Conservation (phyloP, 2,113 vertebrate genomes). For the Engystomops pustulosus region DNA sequence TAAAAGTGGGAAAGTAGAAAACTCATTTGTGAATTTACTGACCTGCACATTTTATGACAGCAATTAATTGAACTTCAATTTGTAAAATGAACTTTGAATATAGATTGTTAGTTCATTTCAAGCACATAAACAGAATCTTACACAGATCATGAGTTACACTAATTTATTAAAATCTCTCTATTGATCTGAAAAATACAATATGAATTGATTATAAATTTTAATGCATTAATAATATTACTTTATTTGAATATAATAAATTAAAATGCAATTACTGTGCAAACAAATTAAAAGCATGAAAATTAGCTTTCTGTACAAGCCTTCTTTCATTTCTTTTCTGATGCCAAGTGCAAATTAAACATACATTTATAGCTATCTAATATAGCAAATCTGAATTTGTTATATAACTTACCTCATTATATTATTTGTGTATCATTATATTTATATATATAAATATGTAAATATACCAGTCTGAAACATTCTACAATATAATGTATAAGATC, state of each 20-base stretch:
- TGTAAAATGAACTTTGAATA: slow-evolving; percentile 16
- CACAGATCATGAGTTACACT: not conserved
- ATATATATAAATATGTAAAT: too few relatives aligned
- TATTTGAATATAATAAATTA: too few relatives aligned
- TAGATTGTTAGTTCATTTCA: slow-evolving; percentile 29
- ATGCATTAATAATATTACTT: too few relatives aligned
- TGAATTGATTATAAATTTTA: not conserved
- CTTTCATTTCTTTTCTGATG: too few relatives aligned
- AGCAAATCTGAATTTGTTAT: too few relatives aligned
- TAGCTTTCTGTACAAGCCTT: not conserved
- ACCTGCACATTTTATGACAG: slow-evolving; percentile 7
- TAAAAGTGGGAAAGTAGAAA: not conserved
- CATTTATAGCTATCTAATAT: too few relatives aligned
- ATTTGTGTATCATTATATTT: too few relatives aligned
- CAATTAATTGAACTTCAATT: slow-evolving; percentile 25
- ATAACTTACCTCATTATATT: too few relatives aligned
- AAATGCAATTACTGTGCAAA: not conserved
- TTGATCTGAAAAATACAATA: slow-evolving; percentile 1
- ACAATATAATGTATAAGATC: too few relatives aligned
- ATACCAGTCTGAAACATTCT: too few relatives aligned
- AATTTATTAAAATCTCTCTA: slow-evolving; percentile 9
- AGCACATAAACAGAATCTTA: slow-evolving; percentile 3
- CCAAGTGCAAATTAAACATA: too few relatives aligned
- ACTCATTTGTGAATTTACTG: slow-evolving; percentile 14
- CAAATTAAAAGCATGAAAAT: not conserved